Evolutionary conservation across 2,113 vertebrate species (phyloP).

Genomic region (Melospiza georgiana): DNA sequence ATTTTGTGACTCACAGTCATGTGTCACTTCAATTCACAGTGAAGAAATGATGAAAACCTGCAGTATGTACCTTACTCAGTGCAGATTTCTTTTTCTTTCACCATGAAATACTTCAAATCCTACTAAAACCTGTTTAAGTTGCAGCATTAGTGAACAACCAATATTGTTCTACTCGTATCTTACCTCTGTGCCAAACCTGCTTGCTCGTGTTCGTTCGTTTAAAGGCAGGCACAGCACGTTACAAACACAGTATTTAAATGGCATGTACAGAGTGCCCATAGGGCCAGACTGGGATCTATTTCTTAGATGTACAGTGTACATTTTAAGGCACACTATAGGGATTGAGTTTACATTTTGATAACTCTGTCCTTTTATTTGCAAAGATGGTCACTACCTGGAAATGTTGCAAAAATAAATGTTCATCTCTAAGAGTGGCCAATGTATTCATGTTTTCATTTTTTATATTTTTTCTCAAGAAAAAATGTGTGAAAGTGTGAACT

Average conservation of each 20-base stretch:
- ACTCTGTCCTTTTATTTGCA: slow-evolving; percentile 65
- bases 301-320: slow-evolving; percentile 72
- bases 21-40: slow-evolving; percentile 71
- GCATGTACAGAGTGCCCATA: slow-evolving; percentile 61
- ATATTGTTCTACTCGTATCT: slow-evolving; percentile 15
- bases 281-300: slow-evolving; percentile 55
- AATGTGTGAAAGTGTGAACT: slow-evolving; percentile 16
- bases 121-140: slow-evolving; percentile 40
- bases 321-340: slow-evolving; percentile 78
- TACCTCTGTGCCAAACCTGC: slow-evolving; percentile 34
- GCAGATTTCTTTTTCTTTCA: slow-evolving; percentile 5
- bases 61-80: slow-evolving; percentile 32
- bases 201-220: not conserved
- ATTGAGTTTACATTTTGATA: slow-evolving; percentile 65
- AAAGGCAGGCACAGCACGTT: slow-evolving; percentile 58
- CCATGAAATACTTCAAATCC: slow-evolving; percentile 22
- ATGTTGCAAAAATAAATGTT: slow-evolving; percentile 65
- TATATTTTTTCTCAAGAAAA: not conserved
- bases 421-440: slow-evolving; percentile 42
- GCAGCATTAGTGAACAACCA: slow-evolving; percentile 55
- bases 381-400: slow-evolving; percentile 64
- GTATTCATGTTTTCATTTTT: not conserved
- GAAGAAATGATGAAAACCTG: slow-evolving; percentile 60
- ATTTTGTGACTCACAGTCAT: slow-evolving; percentile 59
- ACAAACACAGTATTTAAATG: slow-evolving; percentile 66